Percentiles rank a stretch among this genome's conserved stretches.
Conservation (phyloP, 2,113 vertebrate species). For the Suncus etruscus region DNA sequence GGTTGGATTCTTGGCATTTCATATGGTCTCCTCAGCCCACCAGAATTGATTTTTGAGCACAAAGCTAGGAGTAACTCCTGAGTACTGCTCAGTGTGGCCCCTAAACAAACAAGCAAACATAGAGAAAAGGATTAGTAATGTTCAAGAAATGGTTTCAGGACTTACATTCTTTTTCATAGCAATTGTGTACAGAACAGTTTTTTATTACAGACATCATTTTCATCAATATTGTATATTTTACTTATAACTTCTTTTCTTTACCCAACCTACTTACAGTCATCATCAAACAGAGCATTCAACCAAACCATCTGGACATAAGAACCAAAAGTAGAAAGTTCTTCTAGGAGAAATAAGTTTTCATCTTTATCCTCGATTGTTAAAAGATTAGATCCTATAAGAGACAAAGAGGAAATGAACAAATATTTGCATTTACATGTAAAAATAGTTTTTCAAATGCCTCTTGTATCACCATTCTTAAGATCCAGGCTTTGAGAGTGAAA, state of each 20-base stretch:
- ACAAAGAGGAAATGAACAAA: conserved; percentile 53
- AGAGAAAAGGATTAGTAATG: conserved; percentile 1
- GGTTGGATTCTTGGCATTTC: too few species aligned
- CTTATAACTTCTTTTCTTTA: conserved; percentile 48
- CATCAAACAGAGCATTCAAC: conserved; percentile 91
- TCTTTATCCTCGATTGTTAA: conserved; percentile 92
- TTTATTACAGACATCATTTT: conserved; percentile 47
- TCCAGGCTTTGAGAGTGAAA: conserved; percentile 6
- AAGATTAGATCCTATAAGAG: conserved; percentile 89
- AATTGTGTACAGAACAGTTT: background rate
- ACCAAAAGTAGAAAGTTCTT: conserved; percentile 89
- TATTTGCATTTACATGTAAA: conserved; percentile 44
- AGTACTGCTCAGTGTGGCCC: too few species aligned
- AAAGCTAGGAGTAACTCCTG: too few species aligned
- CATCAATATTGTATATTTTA: background rate
- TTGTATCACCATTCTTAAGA: background rate
- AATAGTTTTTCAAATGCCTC: background rate
- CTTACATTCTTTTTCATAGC: background rate
- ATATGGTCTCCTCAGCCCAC: too few species aligned
- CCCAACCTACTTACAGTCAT: conserved; percentile 88
- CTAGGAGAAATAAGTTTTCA: conserved; percentile 93
- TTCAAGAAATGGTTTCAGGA: conserved; percentile 41
- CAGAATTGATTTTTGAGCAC: too few species aligned
- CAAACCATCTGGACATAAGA: conserved; percentile 91
- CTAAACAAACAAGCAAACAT: too few species aligned